These are phyloP conservation scores for Lobophora halterata DNA, from an alignment of 2,888 invertebrate species.

Conservation along the genomic window DNA sequence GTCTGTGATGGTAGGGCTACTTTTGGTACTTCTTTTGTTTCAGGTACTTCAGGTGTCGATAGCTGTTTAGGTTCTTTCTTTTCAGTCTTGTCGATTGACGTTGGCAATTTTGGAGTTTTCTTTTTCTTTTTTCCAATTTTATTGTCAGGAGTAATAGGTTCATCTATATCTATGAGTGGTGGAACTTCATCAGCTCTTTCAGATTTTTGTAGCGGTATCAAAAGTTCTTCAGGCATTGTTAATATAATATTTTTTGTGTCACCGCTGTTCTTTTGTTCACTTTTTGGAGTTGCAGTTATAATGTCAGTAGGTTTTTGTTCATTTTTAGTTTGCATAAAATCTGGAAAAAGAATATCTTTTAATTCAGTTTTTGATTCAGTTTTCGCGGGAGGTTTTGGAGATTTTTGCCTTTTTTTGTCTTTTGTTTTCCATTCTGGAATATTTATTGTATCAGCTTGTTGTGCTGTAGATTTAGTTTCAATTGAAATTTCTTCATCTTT, in stretches of 20 bases:
- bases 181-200: conserved; percentile 21
- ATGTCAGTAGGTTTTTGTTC: conserved; percentile 3
- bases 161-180: conserved; percentile 24
- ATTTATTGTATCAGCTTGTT: conserved; percentile 6
- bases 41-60: conserved; percentile 5
- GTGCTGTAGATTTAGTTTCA: not conserved
- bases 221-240: conserved; percentile 1
- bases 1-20: conserved; percentile 13
- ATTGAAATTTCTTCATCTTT: conserved; percentile 2
- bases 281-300: not conserved
- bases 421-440: conserved; percentile 29
- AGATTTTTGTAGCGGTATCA: conserved; percentile 7
- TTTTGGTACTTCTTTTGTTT: conserved; percentile 2
- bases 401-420: conserved; percentile 42
- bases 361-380: conserved; percentile 20
- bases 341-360: not conserved
- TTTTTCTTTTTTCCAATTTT: conserved; percentile 44
- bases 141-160: conserved; percentile 28
- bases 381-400: conserved; percentile 35
- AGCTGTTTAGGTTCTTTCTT: conserved; percentile 13
- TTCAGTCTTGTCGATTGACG: conserved; percentile 4
- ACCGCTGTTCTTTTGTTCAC: not conserved
- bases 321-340: not conserved
- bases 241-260: conserved; percentile 12
- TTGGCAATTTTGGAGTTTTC: conserved; percentile 39